phyloP scores from a whole-genome alignment of 2,888 invertebrate species.

The Protonemura montana region DNA sequence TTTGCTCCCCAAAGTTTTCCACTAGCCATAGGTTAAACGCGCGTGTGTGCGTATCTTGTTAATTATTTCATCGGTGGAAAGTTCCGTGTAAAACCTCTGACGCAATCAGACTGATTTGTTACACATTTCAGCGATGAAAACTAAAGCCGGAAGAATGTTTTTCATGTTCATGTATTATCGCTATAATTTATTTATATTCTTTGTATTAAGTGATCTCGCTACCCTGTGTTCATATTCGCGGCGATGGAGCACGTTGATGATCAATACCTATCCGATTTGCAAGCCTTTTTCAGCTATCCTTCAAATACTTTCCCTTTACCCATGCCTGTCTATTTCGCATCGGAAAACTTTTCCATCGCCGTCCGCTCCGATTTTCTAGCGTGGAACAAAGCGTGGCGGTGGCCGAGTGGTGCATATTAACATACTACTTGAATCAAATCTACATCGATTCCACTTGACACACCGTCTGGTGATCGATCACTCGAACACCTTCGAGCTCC shows the following conservation, averaged over 20 bases:
- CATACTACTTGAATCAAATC: constrained; percentile 3
- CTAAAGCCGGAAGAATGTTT: background rate
- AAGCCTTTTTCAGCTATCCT: too few species aligned
- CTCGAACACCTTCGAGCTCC: background rate
- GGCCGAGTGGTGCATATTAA: background rate
- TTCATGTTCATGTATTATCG: background rate
- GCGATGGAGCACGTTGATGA: too few species aligned
- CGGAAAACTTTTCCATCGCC: background rate
- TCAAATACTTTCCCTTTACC: background rate
- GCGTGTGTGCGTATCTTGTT: background rate
- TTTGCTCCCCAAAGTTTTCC: background rate
- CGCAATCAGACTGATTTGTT: background rate
- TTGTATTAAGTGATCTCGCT: too few species aligned
- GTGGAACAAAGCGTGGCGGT: background rate
- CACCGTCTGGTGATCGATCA: background rate
- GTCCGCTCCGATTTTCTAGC: background rate
- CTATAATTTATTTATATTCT: background rate
- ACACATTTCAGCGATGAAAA: background rate
- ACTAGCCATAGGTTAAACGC: background rate
- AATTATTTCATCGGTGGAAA: background rate
- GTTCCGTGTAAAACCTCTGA: background rate
- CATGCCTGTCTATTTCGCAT: background rate
- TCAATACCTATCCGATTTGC: too few species aligned
- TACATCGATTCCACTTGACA: constrained; percentile 3
- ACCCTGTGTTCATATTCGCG: too few species aligned